Evolutionary conservation across 2,888 invertebrate species (phyloP).

Genomic region (Lasioglossum marginatum): DNA sequence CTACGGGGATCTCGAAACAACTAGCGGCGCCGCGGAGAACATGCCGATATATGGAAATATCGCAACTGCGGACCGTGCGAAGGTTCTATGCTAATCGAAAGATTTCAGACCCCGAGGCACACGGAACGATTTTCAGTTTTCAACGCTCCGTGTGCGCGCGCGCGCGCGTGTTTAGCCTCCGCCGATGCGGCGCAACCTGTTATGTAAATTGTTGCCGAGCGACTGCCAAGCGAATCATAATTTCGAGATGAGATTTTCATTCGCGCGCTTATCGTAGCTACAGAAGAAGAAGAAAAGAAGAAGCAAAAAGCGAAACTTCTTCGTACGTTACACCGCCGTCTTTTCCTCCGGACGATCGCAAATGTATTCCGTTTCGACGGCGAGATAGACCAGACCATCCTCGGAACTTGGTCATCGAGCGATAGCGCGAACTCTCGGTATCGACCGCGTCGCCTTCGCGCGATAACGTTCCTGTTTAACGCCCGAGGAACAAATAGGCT

Average conservation of each 20-base stretch:
- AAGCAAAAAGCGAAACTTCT: neutral
- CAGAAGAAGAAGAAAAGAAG: neutral
- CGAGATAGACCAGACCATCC: neutral
- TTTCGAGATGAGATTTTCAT: constrained; percentile 13
- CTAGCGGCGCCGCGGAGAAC: neutral
- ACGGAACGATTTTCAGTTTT: constrained; percentile 5
- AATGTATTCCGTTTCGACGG: neutral
- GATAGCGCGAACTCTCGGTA: neutral
- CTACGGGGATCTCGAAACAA: neutral
- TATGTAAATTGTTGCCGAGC: constrained; percentile 16
- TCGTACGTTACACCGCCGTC: neutral
- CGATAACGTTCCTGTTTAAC: neutral
- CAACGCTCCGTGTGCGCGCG: neutral
- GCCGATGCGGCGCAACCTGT: constrained; percentile 9
- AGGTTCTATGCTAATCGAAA: constrained; percentile 2
- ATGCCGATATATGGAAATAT: neutral
- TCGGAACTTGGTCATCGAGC: constrained; percentile 10
- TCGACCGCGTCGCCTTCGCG: neutral
- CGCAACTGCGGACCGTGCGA: too few relatives aligned
- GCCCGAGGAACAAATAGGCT: neutral
- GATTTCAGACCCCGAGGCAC: neutral
- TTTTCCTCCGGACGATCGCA: neutral
- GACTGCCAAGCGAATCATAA: constrained; percentile 1
- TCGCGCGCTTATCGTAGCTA: neutral
- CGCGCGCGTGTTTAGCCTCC: too few relatives aligned